Conservation (phyloP, 2,797 vertebrate species). For the Clarias laeviceps region DNA sequence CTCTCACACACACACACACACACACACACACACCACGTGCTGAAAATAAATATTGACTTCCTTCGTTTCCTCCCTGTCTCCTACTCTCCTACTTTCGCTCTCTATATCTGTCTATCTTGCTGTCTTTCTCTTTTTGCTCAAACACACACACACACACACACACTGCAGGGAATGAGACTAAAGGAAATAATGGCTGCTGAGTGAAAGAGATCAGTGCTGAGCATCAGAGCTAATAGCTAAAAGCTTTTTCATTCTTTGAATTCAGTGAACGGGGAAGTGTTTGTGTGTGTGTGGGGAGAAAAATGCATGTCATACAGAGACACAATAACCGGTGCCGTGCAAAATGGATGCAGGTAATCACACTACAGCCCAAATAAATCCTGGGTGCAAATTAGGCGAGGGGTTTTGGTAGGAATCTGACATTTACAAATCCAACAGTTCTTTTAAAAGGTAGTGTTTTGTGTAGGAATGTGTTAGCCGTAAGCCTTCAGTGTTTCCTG, state of each 20-base stretch:
- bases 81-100: neutral
- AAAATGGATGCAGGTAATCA: neutral
- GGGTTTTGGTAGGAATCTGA: neutral
- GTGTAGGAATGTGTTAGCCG: neutral
- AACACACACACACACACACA: conserved; percentile 17
- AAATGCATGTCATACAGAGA: neutral
- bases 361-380: neutral
- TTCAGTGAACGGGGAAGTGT: neutral
- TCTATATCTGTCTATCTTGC: conserved; percentile 14
- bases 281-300: neutral
- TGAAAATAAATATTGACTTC: conserved; percentile 53
- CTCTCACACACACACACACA: neutral
- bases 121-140: conserved; percentile 8
- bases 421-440: neutral
- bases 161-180: conserved; percentile 19
- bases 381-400: neutral
- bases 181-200: conserved; percentile 37
- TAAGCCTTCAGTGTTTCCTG: neutral
- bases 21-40: conserved; percentile 27
- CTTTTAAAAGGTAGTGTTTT: neutral
- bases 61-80: neutral
- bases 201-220: conserved; percentile 36
- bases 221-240: conserved; percentile 30
- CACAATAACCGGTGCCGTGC: neutral
- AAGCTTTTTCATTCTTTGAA: conserved; percentile 24